phyloP scores from a whole-genome alignment of 2,888 invertebrate genomes.

The Apantesis nais region DNA sequence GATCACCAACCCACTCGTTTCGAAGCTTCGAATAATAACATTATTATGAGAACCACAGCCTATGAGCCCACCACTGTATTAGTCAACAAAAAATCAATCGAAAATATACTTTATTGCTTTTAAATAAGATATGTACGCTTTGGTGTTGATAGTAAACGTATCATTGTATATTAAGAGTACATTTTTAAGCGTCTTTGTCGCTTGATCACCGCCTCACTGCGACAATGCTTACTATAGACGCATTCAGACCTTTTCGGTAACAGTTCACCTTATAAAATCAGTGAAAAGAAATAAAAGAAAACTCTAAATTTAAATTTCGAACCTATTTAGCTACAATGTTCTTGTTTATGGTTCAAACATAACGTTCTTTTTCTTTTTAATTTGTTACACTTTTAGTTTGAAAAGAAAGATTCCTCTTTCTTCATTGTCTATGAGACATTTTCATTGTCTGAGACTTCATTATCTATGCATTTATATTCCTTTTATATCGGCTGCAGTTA shows the following conservation, averaged over 20 bases:
- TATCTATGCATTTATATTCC: background rate
- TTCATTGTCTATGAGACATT: background rate
- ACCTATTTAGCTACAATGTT: constrained; percentile 40
- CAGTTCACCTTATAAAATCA: constrained; percentile 52
- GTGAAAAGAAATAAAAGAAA: constrained; percentile 51
- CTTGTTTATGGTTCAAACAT: constrained; percentile 37
- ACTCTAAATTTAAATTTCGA: constrained; percentile 42
- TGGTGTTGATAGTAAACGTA: constrained; percentile 24
- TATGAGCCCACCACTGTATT: constrained; percentile 35
- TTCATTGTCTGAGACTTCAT: too few relatives aligned
- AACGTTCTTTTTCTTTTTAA: constrained; percentile 27
- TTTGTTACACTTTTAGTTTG: constrained; percentile 15
- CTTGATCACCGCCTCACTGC: constrained; percentile 72
- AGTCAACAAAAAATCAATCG: constrained; percentile 19
- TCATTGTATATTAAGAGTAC: constrained; percentile 62
- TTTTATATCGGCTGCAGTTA: background rate
- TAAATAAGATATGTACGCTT: constrained; percentile 23
- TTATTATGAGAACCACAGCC: constrained; percentile 72
- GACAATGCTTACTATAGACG: constrained; percentile 68
- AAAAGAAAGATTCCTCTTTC: constrained; percentile 7
- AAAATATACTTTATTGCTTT: constrained; percentile 46
- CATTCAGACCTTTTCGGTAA: constrained; percentile 68
- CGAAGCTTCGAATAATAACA: constrained; percentile 78
- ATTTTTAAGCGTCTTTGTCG: constrained; percentile 79
- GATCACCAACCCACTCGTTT: constrained; percentile 78